phyloP scores from a whole-genome alignment of 2,113 vertebrate species.

The Loxodonta africana region DNA sequence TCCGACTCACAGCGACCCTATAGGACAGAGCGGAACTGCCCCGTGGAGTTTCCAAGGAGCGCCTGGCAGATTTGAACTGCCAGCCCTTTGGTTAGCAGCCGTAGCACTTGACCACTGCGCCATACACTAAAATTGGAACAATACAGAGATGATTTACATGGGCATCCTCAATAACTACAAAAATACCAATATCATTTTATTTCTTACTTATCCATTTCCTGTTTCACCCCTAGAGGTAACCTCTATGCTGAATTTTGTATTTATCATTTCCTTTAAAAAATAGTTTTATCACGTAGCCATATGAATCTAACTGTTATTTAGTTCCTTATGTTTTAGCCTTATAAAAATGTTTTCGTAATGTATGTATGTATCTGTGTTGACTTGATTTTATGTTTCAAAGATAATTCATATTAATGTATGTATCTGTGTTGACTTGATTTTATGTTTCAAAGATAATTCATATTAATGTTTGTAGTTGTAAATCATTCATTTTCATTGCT shows the following conservation, averaged over 20 bases:
- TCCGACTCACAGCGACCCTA: no score
- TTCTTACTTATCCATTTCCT: background rate
- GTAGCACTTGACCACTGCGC: no score
- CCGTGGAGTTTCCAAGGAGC: no score
- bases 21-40: no score
- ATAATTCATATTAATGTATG: background rate
- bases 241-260: background rate
- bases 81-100: no score
- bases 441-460: constrained; percentile 14
- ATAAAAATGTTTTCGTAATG: constrained; percentile 3
- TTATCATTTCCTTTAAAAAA: constrained; percentile 28
- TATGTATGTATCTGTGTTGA: background rate
- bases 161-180: constrained; percentile 2
- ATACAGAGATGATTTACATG: no score
- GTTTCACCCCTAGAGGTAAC: background rate
- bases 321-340: background rate
- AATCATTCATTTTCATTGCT: constrained; percentile 8
- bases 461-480: background rate
- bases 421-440: background rate
- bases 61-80: no score
- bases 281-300: background rate
- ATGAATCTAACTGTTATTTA: constrained; percentile 14
- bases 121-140: no score
- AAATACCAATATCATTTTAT: constrained; percentile 3
- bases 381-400: background rate